phyloP scores from a whole-genome alignment of 2,888 invertebrate species.

The Aquatica leii region DNA sequence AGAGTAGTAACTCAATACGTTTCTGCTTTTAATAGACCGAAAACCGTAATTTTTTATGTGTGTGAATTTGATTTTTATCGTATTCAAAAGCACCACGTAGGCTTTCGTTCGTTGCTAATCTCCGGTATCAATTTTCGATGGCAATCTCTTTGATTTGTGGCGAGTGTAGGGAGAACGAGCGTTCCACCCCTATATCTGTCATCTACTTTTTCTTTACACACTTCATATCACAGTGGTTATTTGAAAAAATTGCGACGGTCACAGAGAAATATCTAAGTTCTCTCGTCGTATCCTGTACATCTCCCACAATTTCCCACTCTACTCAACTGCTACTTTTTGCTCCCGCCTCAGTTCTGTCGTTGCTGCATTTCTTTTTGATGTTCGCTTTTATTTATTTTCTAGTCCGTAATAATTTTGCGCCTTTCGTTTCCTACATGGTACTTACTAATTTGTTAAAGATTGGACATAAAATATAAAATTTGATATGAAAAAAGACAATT shows the following conservation, averaged over 20 bases:
- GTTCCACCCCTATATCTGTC: constrained; percentile 36
- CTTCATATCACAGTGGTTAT: constrained; percentile 24
- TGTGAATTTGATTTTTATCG: constrained; percentile 17
- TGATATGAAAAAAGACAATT: not conserved
- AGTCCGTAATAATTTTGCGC: constrained; percentile 39
- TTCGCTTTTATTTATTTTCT: constrained; percentile 42
- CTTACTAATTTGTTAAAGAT: constrained; percentile 41
- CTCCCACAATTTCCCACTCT: constrained; percentile 14
- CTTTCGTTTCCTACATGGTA: constrained; percentile 28
- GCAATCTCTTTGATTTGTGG: constrained; percentile 39
- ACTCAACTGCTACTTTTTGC: constrained; percentile 20
- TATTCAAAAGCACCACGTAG: constrained; percentile 27
- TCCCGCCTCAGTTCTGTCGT: constrained; percentile 34
- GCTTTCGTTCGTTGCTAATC: constrained; percentile 30
- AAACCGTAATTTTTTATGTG: not conserved
- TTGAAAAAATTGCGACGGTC: constrained; percentile 30
- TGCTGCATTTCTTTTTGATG: constrained; percentile 41
- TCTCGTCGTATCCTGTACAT: constrained; percentile 18
- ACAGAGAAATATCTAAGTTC: constrained; percentile 21
- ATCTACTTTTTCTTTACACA: constrained; percentile 36
- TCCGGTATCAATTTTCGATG: constrained; percentile 38
- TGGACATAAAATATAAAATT: constrained; percentile 3
- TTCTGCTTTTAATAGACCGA: no score
- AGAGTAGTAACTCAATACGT: no score
- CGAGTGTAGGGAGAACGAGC: constrained; percentile 35